Evolutionary conservation across 2,113 vertebrate species (phyloP).

Genomic region (Stictonetta naevosa): DNA sequence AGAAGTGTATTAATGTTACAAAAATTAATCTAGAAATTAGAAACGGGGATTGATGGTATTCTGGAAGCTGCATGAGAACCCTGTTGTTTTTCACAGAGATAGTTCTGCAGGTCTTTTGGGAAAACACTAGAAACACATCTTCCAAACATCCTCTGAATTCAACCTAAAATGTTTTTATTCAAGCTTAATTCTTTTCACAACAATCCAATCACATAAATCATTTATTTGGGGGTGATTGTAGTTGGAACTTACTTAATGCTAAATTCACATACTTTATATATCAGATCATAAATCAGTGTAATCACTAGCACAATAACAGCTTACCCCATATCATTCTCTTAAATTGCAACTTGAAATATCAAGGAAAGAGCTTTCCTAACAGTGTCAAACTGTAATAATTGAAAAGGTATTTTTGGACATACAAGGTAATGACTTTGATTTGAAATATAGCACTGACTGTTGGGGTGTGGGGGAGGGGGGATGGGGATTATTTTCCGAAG

Average conservation of each 20-base stretch:
- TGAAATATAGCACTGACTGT: background rate
- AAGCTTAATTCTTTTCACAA: background rate
- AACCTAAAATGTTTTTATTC: background rate
- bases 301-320: background rate
- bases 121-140: background rate
- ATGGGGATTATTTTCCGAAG: background rate
- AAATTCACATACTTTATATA: background rate
- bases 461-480: too few species aligned
- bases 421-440: background rate
- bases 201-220: background rate
- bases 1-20: background rate
- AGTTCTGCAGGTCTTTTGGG: background rate
- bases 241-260: background rate
- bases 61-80: background rate
- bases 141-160: background rate
- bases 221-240: background rate
- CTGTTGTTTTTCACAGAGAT: background rate
- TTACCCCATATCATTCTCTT: background rate
- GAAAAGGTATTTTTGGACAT: background rate
- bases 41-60: background rate
- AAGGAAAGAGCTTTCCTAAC: background rate
- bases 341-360: background rate
- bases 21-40: background rate
- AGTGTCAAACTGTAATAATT: background rate
- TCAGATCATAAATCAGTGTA: background rate